Base-by-base conservation (phyloP, 2,113 vertebrate genomes). In the Hipposideros armiger region DNA sequence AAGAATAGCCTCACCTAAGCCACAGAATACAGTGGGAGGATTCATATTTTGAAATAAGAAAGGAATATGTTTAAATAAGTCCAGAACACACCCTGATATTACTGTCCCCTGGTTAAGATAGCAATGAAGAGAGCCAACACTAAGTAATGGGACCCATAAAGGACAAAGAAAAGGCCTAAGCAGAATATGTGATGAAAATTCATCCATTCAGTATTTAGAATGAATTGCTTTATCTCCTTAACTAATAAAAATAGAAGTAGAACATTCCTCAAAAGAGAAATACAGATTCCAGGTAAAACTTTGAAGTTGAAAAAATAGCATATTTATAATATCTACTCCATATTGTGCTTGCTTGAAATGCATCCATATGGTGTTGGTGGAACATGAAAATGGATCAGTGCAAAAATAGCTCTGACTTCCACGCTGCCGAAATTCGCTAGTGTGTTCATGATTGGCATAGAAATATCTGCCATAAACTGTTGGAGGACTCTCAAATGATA, bases 381-480 rank as follows among this genome's bases (percentile, higher is more conserved):
- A 76, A 60, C 60, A 81, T 6, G 22, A 77, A 88, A 87, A 96
- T 54, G 42, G 74, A 64, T 47, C 2, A 2, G 64, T 4, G 60
- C 3, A 72, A 86, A 94, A 91, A 77, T 4, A 82, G 32, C 28
- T 16, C 84, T 84, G 80, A 22, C 32, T 83, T 64, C 42, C n/a
- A 16, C 52, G 45, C 45, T 64, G 60, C 58, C 1, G 7, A 90
- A 88, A 67, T 40, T 56, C 3, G 5, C 88, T 50, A 20, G 56
- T 11, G 22, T 87, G 66, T n/a, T 90, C 94, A 52, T 60, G 80
- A 86, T 7, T 58, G 77, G 88, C 62, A 26, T 36, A 67, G 76
- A 96, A 96, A 73, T 82, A 85, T 81, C 77, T 95, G 93, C 60
- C 15, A 2, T 92, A 85, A 94, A 92, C 74, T 56, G 30, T 50